phyloP scores from a whole-genome alignment of 2,888 invertebrate species.

The Ormyrus nitidulus region DNA sequence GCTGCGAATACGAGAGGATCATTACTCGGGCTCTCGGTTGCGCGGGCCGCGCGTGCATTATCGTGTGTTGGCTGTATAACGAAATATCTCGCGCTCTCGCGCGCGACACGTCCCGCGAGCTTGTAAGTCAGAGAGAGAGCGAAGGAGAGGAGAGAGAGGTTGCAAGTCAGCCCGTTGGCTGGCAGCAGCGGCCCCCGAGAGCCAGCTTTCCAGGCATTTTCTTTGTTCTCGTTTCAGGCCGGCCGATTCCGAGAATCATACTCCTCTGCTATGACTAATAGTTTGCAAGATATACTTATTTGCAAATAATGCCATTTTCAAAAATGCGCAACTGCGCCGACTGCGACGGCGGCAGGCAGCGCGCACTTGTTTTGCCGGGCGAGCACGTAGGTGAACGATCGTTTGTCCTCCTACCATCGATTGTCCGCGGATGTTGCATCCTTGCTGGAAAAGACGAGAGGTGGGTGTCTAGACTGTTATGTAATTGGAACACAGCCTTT shows the following conservation, averaged over 20 bases:
- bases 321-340: conserved; percentile 40
- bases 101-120: conserved; percentile 19
- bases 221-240: conserved; percentile 52
- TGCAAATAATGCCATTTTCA: conserved; percentile 57
- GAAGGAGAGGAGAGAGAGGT: too few relatives aligned
- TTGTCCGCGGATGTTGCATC: conserved; percentile 70
- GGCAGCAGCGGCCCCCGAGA: not conserved
- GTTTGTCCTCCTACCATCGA: conserved; percentile 73
- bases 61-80: conserved; percentile 10
- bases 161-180: too few relatives aligned
- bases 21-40: conserved; percentile 20
- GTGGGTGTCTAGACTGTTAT: conserved; percentile 70
- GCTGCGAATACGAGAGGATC: conserved; percentile 13
- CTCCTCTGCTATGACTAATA: conserved; percentile 56
- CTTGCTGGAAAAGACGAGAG: conserved; percentile 63
- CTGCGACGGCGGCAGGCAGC: not conserved
- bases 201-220: conserved; percentile 45
- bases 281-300: conserved; percentile 55
- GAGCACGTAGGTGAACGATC: conserved; percentile 70
- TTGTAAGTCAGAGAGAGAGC: conserved; percentile 3
- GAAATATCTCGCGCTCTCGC: conserved; percentile 23
- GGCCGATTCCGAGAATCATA: conserved; percentile 45
- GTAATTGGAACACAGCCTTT: conserved; percentile 74
- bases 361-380: conserved; percentile 55
- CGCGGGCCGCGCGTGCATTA: not conserved